Evolutionary conservation across 2,888 invertebrate genomes (phyloP).

Genomic region (Carabus problematicus): DNA sequence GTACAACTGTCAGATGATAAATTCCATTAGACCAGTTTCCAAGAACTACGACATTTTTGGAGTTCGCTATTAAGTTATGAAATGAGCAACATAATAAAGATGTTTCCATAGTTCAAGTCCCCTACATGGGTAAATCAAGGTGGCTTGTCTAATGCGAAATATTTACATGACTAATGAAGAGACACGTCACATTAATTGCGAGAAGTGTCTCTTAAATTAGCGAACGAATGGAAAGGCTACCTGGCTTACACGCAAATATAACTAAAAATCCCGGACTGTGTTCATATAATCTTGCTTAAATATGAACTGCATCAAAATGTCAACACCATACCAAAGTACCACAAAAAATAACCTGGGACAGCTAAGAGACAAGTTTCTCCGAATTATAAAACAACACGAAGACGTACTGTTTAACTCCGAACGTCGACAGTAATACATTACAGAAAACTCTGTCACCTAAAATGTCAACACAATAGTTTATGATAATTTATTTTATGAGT

Average conservation of each 20-base stretch:
- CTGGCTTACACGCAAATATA: slow-evolving; percentile 17
- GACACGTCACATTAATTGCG: slow-evolving; percentile 20
- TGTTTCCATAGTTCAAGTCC: not conserved
- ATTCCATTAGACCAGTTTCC: slow-evolving; percentile 25
- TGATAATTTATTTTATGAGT: slow-evolving; percentile 25
- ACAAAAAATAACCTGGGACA: not conserved
- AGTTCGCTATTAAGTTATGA: slow-evolving; percentile 32
- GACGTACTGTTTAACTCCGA: slow-evolving; percentile 12
- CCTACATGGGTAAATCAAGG: slow-evolving; percentile 21
- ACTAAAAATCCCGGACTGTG: too few species aligned
- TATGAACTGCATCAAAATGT: slow-evolving; percentile 14
- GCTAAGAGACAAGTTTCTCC: slow-evolving; percentile 7
- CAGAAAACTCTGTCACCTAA: slow-evolving; percentile 1
- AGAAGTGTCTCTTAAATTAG: slow-evolving; percentile 31
- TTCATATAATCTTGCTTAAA: not conserved
- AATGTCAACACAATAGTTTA: slow-evolving; percentile 35
- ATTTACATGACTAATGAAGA: slow-evolving; percentile 36
- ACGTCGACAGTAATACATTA: slow-evolving; percentile 14
- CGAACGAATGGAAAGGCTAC: slow-evolving; percentile 20
- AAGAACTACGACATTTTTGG: slow-evolving; percentile 23
- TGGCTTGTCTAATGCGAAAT: slow-evolving; percentile 35
- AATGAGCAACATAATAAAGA: slow-evolving; percentile 13
- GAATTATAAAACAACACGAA: slow-evolving; percentile 20
- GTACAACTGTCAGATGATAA: slow-evolving; percentile 30
- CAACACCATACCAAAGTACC: not conserved